Evolutionary conservation across 1,140 invertebrate species (phyloP).

Genomic region (Drosophila quadrilineata): DNA sequence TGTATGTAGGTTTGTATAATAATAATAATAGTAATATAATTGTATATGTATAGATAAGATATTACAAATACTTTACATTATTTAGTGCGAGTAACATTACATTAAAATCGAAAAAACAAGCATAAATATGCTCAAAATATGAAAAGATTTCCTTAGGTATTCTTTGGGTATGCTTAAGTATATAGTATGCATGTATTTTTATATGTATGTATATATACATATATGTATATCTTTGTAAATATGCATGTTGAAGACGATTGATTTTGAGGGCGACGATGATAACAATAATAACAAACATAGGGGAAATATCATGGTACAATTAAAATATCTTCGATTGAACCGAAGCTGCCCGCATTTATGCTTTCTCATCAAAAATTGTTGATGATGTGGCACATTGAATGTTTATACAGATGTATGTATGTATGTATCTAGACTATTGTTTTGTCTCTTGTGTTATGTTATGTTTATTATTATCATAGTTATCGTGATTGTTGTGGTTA

Average conservation of each 20-base stretch:
- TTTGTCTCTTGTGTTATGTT: too few relatives aligned
- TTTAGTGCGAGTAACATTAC: constrained; percentile 74
- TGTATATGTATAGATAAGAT: constrained; percentile 45
- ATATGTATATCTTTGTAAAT: constrained; percentile 13
- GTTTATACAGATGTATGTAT: too few relatives aligned
- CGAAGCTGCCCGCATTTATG: constrained; percentile 24
- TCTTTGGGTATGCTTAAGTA: constrained; percentile 46
- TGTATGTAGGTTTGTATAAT: constrained; percentile 30
- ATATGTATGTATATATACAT: constrained; percentile 18
- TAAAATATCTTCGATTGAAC: constrained; percentile 27
- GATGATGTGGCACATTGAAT: constrained; percentile 25
- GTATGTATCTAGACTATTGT: constrained; percentile 35
- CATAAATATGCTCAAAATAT: constrained; percentile 65
- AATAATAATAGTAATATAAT: constrained; percentile 40
- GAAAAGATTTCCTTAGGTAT: constrained; percentile 53
- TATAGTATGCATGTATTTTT: constrained; percentile 31
- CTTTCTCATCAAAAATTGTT: constrained; percentile 7
- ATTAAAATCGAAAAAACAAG: constrained; percentile 73
- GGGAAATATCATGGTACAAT: constrained; percentile 32
- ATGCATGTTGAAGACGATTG: constrained; percentile 15
- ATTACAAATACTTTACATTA: constrained; percentile 50
- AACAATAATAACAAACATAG: constrained; percentile 27
- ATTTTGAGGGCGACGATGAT: constrained; percentile 26
- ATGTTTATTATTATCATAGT: too few relatives aligned
- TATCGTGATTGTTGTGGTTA: neutral